Conservation (phyloP, 2,113 vertebrate genomes). For the Poecilia latipinna region DNA sequence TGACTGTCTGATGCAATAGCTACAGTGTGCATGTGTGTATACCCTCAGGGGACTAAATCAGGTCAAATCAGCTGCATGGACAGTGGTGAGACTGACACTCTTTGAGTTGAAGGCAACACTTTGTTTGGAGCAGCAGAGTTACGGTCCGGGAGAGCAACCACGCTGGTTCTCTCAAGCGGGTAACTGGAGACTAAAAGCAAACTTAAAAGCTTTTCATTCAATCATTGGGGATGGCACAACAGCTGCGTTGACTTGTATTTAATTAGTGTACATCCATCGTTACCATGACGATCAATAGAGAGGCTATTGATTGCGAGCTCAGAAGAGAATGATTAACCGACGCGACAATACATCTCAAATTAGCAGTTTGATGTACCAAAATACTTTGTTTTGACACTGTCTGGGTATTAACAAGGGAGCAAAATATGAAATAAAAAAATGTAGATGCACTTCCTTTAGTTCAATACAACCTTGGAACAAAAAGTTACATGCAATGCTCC, state of each 20-base stretch:
- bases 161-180: not conserved
- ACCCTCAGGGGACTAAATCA: constrained; percentile 47
- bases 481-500: too few species aligned
- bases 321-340: not conserved
- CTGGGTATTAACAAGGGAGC: not conserved
- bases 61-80: constrained; percentile 57
- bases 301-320: not conserved
- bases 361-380: not conserved
- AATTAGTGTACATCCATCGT: not conserved
- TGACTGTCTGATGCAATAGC: constrained; percentile 75
- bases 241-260: not conserved
- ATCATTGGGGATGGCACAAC: not conserved
- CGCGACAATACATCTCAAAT: not conserved
- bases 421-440: too few species aligned
- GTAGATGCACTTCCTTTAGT: too few species aligned
- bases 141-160: constrained; percentile 2
- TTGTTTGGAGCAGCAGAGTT: constrained; percentile 24
- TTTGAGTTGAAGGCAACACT: constrained; percentile 30
- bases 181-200: constrained; percentile 8
- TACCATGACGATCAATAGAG: not conserved
- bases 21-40: not conserved
- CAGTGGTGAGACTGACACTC: constrained; percentile 39
- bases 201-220: not conserved
- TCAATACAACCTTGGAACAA: too few species aligned
- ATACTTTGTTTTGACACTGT: too few species aligned